These are phyloP conservation scores for Conops quadrifasciatus DNA, from an alignment of 2,888 invertebrate genomes.

Conservation along the genomic window DNA sequence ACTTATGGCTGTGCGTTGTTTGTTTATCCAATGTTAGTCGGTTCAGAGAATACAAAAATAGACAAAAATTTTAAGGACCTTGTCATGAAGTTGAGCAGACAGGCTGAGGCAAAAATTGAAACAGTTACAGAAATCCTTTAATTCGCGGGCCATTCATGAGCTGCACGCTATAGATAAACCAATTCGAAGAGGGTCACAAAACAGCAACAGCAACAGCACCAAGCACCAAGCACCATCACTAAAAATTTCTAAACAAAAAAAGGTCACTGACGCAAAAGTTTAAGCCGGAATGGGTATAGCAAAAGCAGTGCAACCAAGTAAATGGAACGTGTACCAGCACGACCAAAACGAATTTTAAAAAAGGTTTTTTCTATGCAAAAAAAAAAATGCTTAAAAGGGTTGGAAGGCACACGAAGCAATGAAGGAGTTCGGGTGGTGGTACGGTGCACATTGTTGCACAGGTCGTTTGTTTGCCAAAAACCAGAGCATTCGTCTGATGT, in stretches of 20 bases:
- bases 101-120: slow-evolving; percentile 33
- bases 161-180: slow-evolving; percentile 62
- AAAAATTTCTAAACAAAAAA: slow-evolving; percentile 45
- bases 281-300: slow-evolving; percentile 39
- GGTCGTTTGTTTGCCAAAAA: not conserved
- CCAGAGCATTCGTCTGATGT: not conserved
- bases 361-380: not conserved
- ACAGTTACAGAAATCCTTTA: slow-evolving; percentile 50
- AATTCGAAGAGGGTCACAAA: slow-evolving; percentile 64
- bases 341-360: slow-evolving; percentile 58
- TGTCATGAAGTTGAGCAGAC: not conserved
- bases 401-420: slow-evolving; percentile 15
- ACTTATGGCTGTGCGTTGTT: slow-evolving; percentile 46
- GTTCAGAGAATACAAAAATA: slow-evolving; percentile 58
- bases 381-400: slow-evolving; percentile 48
- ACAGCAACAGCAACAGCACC: slow-evolving; percentile 31
- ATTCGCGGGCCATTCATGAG: slow-evolving; percentile 44
- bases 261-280: slow-evolving; percentile 49
- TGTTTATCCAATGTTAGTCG: slow-evolving; percentile 64
- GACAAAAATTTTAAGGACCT: slow-evolving; percentile 36
- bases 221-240: slow-evolving; percentile 19
- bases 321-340: slow-evolving; percentile 50
- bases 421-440: not conserved
- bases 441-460: slow-evolving; percentile 3
- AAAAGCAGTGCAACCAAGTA: slow-evolving; percentile 21